Evolutionary conservation across 2,113 vertebrate genomes (phyloP).

Genomic region (Leucoraja erinaceus): DNA sequence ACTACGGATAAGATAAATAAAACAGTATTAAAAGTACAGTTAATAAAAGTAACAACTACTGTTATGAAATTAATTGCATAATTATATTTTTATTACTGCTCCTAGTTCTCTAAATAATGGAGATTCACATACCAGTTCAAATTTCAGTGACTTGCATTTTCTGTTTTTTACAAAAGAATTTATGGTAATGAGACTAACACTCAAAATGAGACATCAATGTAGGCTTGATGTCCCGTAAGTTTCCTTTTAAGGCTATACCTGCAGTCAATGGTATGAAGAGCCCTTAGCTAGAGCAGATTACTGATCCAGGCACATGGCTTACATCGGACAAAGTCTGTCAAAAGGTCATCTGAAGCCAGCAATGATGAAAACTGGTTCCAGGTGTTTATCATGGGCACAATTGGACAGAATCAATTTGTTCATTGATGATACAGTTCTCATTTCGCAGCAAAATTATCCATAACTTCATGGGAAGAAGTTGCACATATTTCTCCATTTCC

Average conservation of each 20-base stretch:
- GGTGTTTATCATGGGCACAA: neutral
- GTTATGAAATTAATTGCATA: neutral
- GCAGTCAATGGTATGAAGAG: neutral
- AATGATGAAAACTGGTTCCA: neutral
- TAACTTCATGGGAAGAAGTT: neutral
- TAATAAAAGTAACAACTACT: neutral
- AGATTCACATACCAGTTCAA: neutral
- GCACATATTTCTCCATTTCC: neutral
- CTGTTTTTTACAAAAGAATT: neutral
- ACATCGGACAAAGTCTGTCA: neutral
- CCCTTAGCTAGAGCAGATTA: neutral
- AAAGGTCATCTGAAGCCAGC: neutral
- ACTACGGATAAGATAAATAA: neutral
- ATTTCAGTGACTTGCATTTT: neutral
- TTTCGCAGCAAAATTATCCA: neutral
- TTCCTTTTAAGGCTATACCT: slow-evolving; percentile 21
- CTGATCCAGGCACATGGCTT: neutral
- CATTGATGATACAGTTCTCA: neutral
- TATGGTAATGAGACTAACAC: neutral
- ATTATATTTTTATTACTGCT: slow-evolving; percentile 2
- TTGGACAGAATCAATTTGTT: neutral
- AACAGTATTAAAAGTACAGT: neutral
- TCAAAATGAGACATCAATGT: neutral
- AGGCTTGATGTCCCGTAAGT: too few relatives aligned
- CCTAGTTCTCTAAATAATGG: neutral